phyloP scores from a whole-genome alignment of 2,888 invertebrate species.

The Hetaerina titia region DNA sequence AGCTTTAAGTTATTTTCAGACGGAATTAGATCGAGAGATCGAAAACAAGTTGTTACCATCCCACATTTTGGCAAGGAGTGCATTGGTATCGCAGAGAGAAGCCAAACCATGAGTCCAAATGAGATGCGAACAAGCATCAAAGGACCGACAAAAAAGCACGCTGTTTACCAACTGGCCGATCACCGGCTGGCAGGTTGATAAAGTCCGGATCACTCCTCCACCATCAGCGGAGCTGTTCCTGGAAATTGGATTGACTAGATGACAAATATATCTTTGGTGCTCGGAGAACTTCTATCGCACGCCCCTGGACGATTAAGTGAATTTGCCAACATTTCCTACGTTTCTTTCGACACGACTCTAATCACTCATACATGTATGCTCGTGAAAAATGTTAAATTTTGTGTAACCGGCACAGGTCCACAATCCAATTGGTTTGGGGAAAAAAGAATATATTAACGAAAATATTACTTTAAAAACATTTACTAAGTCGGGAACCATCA shows the following conservation, averaged over 20 bases:
- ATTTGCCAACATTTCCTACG: neutral
- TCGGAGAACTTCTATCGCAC: neutral
- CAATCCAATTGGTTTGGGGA: too few relatives aligned
- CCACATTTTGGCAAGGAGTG: slow-evolving; percentile 30
- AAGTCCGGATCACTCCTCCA: neutral
- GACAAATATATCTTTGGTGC: neutral
- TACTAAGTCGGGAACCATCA: too few relatives aligned
- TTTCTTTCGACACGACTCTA: too few relatives aligned
- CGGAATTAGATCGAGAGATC: slow-evolving; percentile 24
- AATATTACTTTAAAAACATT: too few relatives aligned
- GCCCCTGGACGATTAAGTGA: neutral
- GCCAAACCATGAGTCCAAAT: slow-evolving; percentile 2
- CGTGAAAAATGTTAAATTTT: too few relatives aligned
- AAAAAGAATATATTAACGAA: too few relatives aligned
- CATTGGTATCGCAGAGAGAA: neutral
- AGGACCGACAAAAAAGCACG: neutral
- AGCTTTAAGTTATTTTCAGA: neutral
- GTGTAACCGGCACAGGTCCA: too few relatives aligned
- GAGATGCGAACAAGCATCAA: neutral
- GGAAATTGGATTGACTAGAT: neutral
- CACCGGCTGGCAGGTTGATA: neutral
- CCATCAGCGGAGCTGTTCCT: neutral
- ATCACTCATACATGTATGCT: too few relatives aligned
- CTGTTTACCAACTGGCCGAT: slow-evolving; percentile 5
- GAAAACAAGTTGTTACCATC: slow-evolving; percentile 40